Base-by-base conservation (phyloP, 2,113 vertebrate species). In the Oryzias melastigma region DNA sequence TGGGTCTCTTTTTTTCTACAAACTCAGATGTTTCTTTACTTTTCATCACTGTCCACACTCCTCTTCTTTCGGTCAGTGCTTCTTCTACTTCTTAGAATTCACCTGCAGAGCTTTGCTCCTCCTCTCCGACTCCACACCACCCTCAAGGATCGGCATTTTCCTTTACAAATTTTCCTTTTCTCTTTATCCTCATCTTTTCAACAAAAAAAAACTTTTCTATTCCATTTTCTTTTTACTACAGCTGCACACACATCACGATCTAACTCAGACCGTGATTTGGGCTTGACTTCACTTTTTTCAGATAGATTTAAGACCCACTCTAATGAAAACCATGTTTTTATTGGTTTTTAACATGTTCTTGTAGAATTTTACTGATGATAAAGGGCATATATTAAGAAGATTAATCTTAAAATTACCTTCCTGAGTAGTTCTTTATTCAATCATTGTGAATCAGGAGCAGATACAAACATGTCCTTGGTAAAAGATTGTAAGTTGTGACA, bases 111-210 rank as follows among this genome's bases (percentile, higher is more conserved):
- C 74, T 55, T 63, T 65, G 51, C 65, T 69, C 62, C 47, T 40
- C 58, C 58, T 48, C 49, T 54, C 52, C 48, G 44, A 55, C 16
- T 5, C 56, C 14, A 43, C 7, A 17, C 14, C 58, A 52, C 22
- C 29, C 73, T 71, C 61, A 35, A 49, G 51, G 18, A 64, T 89
- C 85, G 83, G 88, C 87, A 90, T 90, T 91, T 88, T 78, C 81
- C 81, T 77, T 80, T 62, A 58, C 71, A 52, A 53, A 64, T 77
- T 55, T 57, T 72, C 60, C 50, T 58, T 47, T 70, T 78, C 69
- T 44, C 25, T 47, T 52, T 64, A 35, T 43, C 55, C 45, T 47
- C 19, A 44, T 61, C 46, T 65, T 49, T 50, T 19, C 10, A 35
- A 53, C 51, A 25, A n/a, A 16, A 40, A 22, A 41, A 14, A 20